A percentile compares a stretch with the other conserved stretches of the same genome.
phyloP scores from a whole-genome alignment of 2,797 vertebrate genomes.

The Loriculus beryllinus region DNA sequence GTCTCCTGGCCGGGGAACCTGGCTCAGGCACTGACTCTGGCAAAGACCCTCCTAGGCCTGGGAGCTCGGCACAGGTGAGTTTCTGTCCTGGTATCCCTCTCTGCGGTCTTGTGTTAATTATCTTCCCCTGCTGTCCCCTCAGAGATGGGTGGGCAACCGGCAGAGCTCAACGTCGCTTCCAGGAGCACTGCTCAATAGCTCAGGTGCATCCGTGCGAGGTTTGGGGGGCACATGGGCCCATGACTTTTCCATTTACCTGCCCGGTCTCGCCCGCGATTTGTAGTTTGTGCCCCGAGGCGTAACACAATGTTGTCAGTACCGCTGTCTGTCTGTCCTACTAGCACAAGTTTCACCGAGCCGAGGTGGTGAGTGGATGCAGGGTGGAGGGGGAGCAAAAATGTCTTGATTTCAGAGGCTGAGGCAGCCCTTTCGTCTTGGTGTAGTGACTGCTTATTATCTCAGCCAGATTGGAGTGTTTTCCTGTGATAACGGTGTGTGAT shows the following conservation, averaged over 20 bases:
- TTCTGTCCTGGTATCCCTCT: background rate
- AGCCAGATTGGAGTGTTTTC: rapidly evolving
- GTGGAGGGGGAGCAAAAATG: rapidly evolving
- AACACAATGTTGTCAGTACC: rapidly evolving
- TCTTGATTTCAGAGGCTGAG: rapidly evolving
- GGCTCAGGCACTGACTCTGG: background rate
- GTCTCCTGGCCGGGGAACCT: background rate
- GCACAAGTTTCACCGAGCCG: rapidly evolving
- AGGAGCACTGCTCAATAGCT: rapidly evolving
- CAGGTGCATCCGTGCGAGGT: rapidly evolving
- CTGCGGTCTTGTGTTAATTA: rapidly evolving
- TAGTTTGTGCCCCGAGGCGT: rapidly evolving
- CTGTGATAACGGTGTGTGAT: background rate
- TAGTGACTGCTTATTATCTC: background rate
- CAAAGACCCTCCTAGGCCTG: background rate
- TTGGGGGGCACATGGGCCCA: rapidly evolving
- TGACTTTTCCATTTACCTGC: background rate
- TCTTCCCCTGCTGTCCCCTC: rapidly evolving
- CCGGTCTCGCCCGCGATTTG: rapidly evolving
- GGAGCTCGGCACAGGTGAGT: constrained; percentile 32
- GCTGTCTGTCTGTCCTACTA: background rate
- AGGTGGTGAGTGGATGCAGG: background rate
- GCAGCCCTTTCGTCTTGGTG: rapidly evolving
- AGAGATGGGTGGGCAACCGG: rapidly evolving
- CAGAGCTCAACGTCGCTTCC: rapidly evolving